Base-by-base conservation (phyloP, 2,113 vertebrate genomes). In the Promerops cafer region DNA sequence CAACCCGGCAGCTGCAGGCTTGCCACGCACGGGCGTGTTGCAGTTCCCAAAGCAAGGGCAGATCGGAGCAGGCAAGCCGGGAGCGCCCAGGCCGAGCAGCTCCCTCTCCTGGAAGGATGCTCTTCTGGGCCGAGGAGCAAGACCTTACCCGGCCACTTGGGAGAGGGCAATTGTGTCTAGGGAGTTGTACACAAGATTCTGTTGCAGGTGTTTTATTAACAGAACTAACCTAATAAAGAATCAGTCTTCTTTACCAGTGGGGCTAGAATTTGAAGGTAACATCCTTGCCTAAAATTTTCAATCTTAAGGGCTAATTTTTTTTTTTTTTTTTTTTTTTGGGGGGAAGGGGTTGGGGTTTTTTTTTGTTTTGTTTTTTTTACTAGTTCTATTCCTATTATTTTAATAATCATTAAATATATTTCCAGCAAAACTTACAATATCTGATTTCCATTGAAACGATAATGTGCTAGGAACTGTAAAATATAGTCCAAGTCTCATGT, bases 71-170 rank as follows among this genome's bases (percentile, higher is more conserved):
- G 66, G 49, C 18, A 17, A 68, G 63, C 16, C 87, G 4, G 9
- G 68, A 86, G 91, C 61, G 27, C 47, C 59, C 8, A 49, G 91
- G 91, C 87, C 26, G 8, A 61, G 92, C 75, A 69, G 85, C 82
- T 78, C 86, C 94, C 91, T 88, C 96, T 95, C 87, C 94, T 74
- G 89, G 83, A 81, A 81, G 87, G 91, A 95, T 61, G 49, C 63
- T 83, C 86, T 9, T 33, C 16, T 16, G 7, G 70, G 65, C 7
- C 65, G 24, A 16, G 79, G 2, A 49, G 2, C 1, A 8, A 16
- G 16, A 53, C 18, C 35, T 7, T 0, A 4, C 35, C 6, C 6
- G 2, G 65, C 27, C 7, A 5, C 63, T 8, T 14, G 68, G 53
- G 37, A 77, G 10, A 90, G 7, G 40, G 47, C 24, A 47, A 12